Evolutionary conservation across 2,113 vertebrate genomes (phyloP).

Genomic region (Chascanopsetta lugubris): DNA sequence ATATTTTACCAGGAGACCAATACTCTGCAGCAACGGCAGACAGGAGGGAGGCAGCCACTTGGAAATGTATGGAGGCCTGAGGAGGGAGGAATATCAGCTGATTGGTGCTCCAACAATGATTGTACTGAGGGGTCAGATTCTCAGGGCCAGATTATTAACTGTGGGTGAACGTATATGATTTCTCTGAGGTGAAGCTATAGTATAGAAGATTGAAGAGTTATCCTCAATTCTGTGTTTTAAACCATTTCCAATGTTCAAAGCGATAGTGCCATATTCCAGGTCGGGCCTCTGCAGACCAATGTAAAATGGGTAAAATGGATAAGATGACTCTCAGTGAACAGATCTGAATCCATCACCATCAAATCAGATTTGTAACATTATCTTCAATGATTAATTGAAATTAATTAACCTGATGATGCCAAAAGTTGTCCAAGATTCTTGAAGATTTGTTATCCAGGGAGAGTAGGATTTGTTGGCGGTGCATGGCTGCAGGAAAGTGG

Average conservation of each 20-base stretch:
- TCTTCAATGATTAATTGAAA: too few species aligned
- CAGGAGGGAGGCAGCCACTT: slow-evolving; percentile 16
- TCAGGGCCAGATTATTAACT: neutral
- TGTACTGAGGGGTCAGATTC: neutral
- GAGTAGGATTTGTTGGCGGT: too few species aligned
- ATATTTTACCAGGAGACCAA: slow-evolving; percentile 70
- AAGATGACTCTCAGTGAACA: too few species aligned
- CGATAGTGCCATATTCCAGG: too few species aligned
- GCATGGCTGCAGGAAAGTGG: too few species aligned
- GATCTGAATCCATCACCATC: too few species aligned
- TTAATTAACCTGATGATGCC: too few species aligned
- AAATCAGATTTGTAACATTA: too few species aligned
- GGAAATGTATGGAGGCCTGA: slow-evolving; percentile 2
- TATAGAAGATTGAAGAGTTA: neutral
- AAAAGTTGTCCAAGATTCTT: too few species aligned
- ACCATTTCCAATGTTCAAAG: neutral
- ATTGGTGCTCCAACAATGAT: slow-evolving; percentile 15
- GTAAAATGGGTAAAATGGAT: too few species aligned
- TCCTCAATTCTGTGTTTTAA: neutral
- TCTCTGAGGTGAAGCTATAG: neutral
- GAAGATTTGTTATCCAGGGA: too few species aligned
- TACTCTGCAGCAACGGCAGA: slow-evolving; percentile 35
- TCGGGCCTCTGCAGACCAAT: too few species aligned
- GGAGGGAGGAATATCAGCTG: slow-evolving; percentile 1
- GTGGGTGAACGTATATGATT: neutral